phyloP scores from a whole-genome alignment of 2,888 invertebrate species.

The Nemurella pictetii region DNA sequence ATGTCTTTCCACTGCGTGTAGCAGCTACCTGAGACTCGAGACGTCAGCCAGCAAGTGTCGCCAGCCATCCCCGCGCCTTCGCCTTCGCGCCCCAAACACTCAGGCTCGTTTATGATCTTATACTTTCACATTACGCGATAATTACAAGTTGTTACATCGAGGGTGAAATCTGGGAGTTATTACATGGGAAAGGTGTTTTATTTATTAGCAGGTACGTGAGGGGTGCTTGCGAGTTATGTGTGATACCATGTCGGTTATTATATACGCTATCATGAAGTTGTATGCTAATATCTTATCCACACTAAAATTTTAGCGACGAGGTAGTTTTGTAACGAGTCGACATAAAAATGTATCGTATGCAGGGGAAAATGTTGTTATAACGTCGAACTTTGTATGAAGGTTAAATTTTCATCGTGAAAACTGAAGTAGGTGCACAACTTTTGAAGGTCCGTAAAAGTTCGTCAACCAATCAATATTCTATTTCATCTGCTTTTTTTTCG shows the following conservation, averaged over 20 bases:
- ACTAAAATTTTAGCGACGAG: background rate
- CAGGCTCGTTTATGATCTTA: background rate
- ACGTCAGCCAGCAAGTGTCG: background rate
- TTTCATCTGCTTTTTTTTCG: background rate
- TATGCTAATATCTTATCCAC: background rate
- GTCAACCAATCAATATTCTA: background rate
- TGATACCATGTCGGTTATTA: background rate
- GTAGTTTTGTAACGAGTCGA: background rate
- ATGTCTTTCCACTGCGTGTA: background rate
- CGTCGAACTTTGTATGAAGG: background rate
- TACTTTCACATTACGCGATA: constrained; percentile 23
- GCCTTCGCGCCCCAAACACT: background rate
- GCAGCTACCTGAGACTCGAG: background rate
- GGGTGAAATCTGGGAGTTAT: constrained; percentile 1
- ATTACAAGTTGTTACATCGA: constrained; percentile 13
- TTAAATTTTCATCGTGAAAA: background rate
- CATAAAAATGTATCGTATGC: background rate
- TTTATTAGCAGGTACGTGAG: background rate
- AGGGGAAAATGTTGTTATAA: background rate
- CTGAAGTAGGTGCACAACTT: background rate
- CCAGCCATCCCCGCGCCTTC: background rate
- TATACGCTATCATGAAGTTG: background rate
- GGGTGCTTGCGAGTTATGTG: background rate
- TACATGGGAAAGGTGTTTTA: background rate
- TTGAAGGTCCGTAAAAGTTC: background rate